Base-by-base conservation (phyloP, 2,888 invertebrate species). In the Orthosia incerta region DNA sequence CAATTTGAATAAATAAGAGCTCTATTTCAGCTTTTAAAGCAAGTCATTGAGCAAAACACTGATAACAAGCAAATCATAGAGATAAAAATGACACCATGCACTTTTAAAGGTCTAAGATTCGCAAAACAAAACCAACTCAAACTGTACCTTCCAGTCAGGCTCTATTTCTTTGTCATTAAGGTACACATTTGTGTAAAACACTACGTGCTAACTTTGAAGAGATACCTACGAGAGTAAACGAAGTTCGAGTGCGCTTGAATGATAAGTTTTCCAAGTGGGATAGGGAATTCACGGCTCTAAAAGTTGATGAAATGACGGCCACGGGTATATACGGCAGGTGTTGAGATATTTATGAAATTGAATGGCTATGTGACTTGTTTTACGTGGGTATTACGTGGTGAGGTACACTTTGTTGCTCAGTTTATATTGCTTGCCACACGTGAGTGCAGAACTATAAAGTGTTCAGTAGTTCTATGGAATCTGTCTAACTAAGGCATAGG, bases 131-230 rank as follows among this genome's bases (percentile, higher is more conserved):
- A 73, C 66, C 26, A 18, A 57, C 23, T 46, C 5, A 61, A 18
- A 12, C 2, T 61, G 26, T 59, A 15, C 56, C 83, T 89, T 94
- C 92, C 64, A 93, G 92, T n/a, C 63, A 66, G 13, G 73, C 76
- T 89, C 67, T 91, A 91, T 88, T 71, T 90, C 91, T 69, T 73
- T 55, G 91, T 82, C 13, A 81, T 89, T 89, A 94, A 94, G 92
- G 92, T 92, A 94, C 93, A 94, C 92, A 94, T 95, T 95, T 93
- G 94, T 93, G 91, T 93, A 94, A 94, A 95, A 94, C 91, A 93
- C 91, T 93, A 93, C 92, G 92, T 93, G 92, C 89, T 92, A 93
- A 94, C 92, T 94, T 93, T 92, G 92, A 93, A 92, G 93, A 94
- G 93, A 92, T 94, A 94, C 93, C 93, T 94, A 91, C 89, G 91